Evolutionary conservation across 2,797 vertebrate species (phyloP), one percentile per base, ranked within the genome.

Genomic region (Lerista edwardsae): DNA sequence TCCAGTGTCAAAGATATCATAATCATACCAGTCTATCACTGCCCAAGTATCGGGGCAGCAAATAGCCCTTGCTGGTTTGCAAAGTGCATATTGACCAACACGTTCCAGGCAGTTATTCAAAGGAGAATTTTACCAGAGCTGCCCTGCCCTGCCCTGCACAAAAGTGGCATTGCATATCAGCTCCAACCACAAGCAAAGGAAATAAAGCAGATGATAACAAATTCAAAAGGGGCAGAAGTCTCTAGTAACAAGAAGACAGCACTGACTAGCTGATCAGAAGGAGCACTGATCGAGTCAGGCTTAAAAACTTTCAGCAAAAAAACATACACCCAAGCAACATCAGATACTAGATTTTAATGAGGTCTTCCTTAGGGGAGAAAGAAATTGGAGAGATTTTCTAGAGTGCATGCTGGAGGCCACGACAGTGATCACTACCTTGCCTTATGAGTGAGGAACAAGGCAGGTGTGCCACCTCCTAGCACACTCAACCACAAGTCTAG

Each of bases 321-420:
- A 12, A 21, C 11, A n/a, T n/a, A 61, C 39, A 17, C 29, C 34
- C 1, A 17, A 68, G 39, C 71, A 71, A 44, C 39, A 82, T 51
- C 1, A 31, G 72, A 9, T 39, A 31, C 75, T 71, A 79, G 86
- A 91, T 25, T 91, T 91, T 91, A 92, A 89, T 84, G 74, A 65
- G 89, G 90, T 86, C 65, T 80, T 79, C 80, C 82, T 91, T 90
- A 47, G 86, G 57, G 87, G 90, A 89, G 0, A 0, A 89, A 87
- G 23, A 44, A 64, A 47, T 1, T 31, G 51, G n/a, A 68, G 57
- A 4, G 69, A n/a, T 71, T 9, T 81, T 64, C 36, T 69, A 9
- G 69, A 6, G 10, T 6, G 7, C 31, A 14, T 62, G 19, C 21
- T 55, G 21, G 57, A 36, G 23, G 11, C 9, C 25, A 65, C 36